Evolutionary conservation across 1,140 invertebrate genomes (phyloP).

Genomic region (Glossosoma conforme): DNA sequence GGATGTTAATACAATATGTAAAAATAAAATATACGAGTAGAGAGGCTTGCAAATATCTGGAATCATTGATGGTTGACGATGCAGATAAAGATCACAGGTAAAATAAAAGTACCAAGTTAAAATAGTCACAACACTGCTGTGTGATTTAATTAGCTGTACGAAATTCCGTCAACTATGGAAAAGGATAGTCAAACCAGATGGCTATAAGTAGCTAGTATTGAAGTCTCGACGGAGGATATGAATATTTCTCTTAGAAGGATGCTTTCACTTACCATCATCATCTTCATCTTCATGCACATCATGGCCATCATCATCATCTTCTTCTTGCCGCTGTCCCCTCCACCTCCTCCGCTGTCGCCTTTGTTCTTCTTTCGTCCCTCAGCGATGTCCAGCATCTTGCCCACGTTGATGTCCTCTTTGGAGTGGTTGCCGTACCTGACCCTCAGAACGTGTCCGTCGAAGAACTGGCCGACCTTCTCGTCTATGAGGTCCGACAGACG

Average conservation of each 20-base stretch:
- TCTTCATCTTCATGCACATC: slow-evolving; percentile 56
- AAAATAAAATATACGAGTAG: no score
- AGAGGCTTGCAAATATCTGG: no score
- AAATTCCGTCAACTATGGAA: no score
- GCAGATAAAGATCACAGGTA: no score
- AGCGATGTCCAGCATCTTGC: slow-evolving; percentile 44
- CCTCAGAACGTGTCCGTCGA: slow-evolving; percentile 48
- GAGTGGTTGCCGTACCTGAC: slow-evolving; percentile 26
- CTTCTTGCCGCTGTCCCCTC: slow-evolving; percentile 50
- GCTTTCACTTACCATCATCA: slow-evolving; percentile 47
- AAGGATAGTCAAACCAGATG: no score
- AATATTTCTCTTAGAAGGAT: not conserved
- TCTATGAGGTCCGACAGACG: slow-evolving; percentile 44
- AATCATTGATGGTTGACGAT: no score
- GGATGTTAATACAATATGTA: no score
- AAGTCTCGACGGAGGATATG: no score
- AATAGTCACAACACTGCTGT: no score
- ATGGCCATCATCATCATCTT: slow-evolving; percentile 62
- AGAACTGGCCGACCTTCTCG: slow-evolving; percentile 50
- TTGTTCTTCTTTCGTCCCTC: slow-evolving; percentile 35
- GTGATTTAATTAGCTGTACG: no score
- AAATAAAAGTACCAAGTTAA: no score
- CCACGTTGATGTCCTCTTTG: slow-evolving; percentile 41
- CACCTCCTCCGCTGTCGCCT: slow-evolving; percentile 36
- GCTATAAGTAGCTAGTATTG: no score